These are phyloP conservation scores for Monodelphis domestica DNA, from an alignment of 2,797 vertebrate genomes.

Conservation along the genomic window DNA sequence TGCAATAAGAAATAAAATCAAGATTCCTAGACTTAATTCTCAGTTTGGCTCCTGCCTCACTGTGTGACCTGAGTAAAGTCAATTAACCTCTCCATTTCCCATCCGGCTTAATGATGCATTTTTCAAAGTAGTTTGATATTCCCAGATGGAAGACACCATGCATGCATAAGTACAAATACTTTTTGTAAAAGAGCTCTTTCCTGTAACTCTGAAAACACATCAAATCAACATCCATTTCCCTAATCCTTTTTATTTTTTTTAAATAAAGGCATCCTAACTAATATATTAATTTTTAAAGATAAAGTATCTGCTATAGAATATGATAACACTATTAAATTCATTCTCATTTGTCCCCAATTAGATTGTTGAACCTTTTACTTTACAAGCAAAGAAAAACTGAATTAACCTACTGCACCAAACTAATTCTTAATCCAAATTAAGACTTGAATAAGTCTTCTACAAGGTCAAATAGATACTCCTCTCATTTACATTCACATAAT, in stretches of 20 bases:
- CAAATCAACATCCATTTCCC: background rate
- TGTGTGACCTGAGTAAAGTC: constrained; percentile 26
- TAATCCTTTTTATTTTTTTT: background rate
- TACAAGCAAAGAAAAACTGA: constrained; percentile 53
- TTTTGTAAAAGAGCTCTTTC: constrained; percentile 10
- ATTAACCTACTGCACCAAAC: constrained; percentile 39
- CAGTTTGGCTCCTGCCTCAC: constrained; percentile 42
- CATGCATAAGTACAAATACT: background rate
- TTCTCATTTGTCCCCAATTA: constrained; percentile 36
- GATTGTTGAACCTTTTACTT: constrained; percentile 38
- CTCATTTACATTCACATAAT: constrained; percentile 3
- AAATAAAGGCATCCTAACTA: background rate
- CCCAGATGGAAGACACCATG: background rate
- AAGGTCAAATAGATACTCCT: constrained; percentile 24
- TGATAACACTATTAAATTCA: background rate
- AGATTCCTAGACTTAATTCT: constrained; percentile 20
- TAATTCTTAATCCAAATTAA: constrained; percentile 20
- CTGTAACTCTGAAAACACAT: background rate
- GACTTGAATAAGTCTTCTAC: constrained; percentile 40
- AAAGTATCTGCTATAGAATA: background rate
- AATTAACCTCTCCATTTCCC: constrained; percentile 59
- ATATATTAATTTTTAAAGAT: background rate
- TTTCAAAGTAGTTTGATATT: constrained; percentile 48
- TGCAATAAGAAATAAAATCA: background rate
- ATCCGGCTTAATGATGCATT: constrained; percentile 26